Conservation (phyloP, 2,113 vertebrate genomes). For the Lucifuga dentata region DNA sequence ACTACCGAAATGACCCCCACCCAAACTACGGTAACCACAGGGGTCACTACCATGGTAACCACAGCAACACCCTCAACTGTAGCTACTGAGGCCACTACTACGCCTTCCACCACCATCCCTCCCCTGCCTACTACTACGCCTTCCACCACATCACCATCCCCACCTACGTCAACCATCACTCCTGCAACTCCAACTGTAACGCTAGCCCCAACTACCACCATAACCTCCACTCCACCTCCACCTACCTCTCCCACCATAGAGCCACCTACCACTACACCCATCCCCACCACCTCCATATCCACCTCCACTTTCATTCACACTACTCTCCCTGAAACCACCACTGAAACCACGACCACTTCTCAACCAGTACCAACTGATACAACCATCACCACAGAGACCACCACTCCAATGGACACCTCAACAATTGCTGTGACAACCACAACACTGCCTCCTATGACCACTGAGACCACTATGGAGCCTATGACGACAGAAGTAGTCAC, state of each 20-base stretch:
- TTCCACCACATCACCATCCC: slow-evolving; percentile 14
- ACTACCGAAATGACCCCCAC: slow-evolving; percentile 47
- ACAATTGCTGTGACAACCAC: slow-evolving; percentile 49
- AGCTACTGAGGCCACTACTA: slow-evolving; percentile 30
- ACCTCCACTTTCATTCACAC: slow-evolving; percentile 38
- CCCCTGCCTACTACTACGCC: slow-evolving; percentile 1
- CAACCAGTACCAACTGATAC: slow-evolving; percentile 32
- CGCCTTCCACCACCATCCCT: slow-evolving; percentile 14
- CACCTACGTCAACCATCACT: slow-evolving; percentile 20
- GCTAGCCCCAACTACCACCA: slow-evolving; percentile 8
- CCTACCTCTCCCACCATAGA: slow-evolving; percentile 25
- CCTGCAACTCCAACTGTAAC: slow-evolving; percentile 13
- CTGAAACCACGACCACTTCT: slow-evolving; percentile 13
- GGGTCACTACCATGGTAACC: slow-evolving; percentile 18
- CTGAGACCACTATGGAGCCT: slow-evolving; percentile 50
- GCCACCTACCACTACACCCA: slow-evolving; percentile 30
- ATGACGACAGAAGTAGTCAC: slow-evolving; percentile 54
- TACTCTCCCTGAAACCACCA: slow-evolving; percentile 43
- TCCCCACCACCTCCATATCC: slow-evolving; percentile 28
- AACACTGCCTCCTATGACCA: slow-evolving; percentile 36
- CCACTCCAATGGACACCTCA: slow-evolving; percentile 34
- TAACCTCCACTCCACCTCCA: slow-evolving; percentile 26
- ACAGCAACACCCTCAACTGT: slow-evolving; percentile 39
- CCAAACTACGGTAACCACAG: slow-evolving; percentile 23
- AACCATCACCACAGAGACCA: slow-evolving; percentile 24